Evolutionary conservation across 2,797 vertebrate genomes (phyloP).

Genomic region (Pseudochromis fuscus): DNA sequence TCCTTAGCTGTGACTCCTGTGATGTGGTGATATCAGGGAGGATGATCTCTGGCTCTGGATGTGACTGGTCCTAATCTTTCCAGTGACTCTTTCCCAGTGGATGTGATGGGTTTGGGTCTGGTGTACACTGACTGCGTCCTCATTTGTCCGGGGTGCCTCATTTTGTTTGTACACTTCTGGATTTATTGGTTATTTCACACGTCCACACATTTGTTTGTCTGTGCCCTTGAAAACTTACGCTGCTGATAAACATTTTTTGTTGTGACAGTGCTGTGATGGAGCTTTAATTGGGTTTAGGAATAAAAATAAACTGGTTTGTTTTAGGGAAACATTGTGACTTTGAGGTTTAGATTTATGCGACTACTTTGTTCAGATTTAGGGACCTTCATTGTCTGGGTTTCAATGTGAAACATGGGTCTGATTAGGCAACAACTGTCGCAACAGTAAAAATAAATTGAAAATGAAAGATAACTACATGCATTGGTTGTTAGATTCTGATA

Average conservation of each 20-base stretch:
- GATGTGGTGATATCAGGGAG: too few relatives aligned
- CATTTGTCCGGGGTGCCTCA: not conserved
- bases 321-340: too few relatives aligned
- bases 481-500: too few relatives aligned
- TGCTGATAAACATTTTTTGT: not conserved
- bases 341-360: too few relatives aligned
- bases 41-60: not conserved
- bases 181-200: not conserved
- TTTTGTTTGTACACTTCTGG: not conserved
- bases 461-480: too few relatives aligned
- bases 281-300: not conserved
- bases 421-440: too few relatives aligned
- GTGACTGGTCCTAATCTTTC: not conserved
- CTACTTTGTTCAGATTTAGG: too few relatives aligned
- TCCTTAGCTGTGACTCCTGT: too few relatives aligned
- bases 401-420: too few relatives aligned
- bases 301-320: not conserved
- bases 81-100: conserved; percentile 3
- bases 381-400: too few relatives aligned
- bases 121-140: not conserved
- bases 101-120: not conserved
- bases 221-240: not conserved
- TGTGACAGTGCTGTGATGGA: not conserved
- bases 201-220: not conserved
- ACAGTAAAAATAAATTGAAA: too few relatives aligned